Conservation (phyloP, 2,888 invertebrate genomes). For the Andrena hattorfiana region DNA sequence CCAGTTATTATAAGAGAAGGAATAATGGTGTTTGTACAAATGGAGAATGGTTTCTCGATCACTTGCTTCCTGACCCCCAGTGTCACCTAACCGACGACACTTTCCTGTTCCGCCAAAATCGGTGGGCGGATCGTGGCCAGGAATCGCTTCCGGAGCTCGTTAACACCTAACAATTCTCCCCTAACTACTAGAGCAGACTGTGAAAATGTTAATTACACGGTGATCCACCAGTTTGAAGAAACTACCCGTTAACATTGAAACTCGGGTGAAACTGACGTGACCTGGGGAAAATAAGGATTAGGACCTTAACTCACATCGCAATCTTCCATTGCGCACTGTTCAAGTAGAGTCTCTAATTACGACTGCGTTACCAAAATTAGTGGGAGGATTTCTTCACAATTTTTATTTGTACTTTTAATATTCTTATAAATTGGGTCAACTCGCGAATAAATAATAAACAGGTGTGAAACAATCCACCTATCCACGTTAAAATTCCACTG, state of each 20-base stretch:
- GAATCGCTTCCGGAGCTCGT: conserved; percentile 61
- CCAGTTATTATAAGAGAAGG: too few relatives aligned
- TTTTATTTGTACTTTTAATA: too few relatives aligned
- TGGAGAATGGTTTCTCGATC: conserved; percentile 47
- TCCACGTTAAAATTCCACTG: not conserved
- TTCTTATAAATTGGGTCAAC: too few relatives aligned
- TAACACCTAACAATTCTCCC: conserved; percentile 58
- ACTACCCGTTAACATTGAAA: not conserved
- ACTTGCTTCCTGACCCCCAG: conserved; percentile 38
- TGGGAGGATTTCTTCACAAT: too few relatives aligned
- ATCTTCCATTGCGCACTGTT: too few relatives aligned
- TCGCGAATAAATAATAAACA: too few relatives aligned
- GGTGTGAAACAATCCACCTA: not conserved
- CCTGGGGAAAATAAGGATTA: too few relatives aligned
- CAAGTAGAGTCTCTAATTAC: too few relatives aligned
- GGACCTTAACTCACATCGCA: too few relatives aligned
- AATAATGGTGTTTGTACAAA: conserved; percentile 54
- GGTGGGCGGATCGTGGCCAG: conserved; percentile 25
- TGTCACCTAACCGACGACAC: conserved; percentile 13
- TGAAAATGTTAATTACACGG: conserved; percentile 12
- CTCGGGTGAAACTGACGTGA: too few relatives aligned
- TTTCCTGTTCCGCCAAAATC: conserved; percentile 40
- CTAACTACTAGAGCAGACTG: conserved; percentile 50
- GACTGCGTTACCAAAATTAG: too few relatives aligned
- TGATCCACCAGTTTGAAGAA: not conserved